Conservation (phyloP, 1,140 invertebrate genomes). For the Teleopsis dalmanni region DNA sequence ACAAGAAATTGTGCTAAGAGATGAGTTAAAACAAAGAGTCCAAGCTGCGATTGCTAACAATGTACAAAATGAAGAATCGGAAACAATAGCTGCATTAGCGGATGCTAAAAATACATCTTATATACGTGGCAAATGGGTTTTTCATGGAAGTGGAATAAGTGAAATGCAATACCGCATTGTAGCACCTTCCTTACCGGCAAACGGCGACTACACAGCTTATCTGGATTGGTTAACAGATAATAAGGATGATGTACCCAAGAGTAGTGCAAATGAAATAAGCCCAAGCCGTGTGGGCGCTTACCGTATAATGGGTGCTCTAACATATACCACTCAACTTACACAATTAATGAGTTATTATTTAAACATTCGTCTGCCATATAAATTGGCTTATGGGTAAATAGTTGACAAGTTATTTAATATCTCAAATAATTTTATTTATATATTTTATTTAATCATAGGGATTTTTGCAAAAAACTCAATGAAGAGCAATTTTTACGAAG, state of each 20-base stretch:
- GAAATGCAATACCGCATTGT: constrained; percentile 67
- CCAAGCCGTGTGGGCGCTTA: constrained; percentile 58
- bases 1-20: constrained; percentile 30
- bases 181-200: constrained; percentile 60
- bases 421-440: not conserved
- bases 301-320: constrained; percentile 68
- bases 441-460: constrained; percentile 49
- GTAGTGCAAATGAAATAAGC: constrained; percentile 38
- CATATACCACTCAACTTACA: constrained; percentile 72
- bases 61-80: constrained; percentile 46
- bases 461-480: constrained; percentile 66
- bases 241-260: constrained; percentile 55
- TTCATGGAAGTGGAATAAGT: constrained; percentile 55
- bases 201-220: constrained; percentile 70
- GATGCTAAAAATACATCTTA: constrained; percentile 70
- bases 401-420: not conserved
- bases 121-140: constrained; percentile 64
- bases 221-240: constrained; percentile 63
- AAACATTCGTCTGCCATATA: constrained; percentile 65
- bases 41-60: constrained; percentile 20
- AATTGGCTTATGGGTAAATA: constrained; percentile 61
- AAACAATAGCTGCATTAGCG: constrained; percentile 61
- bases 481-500: constrained; percentile 64
- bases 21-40: constrained; percentile 16
- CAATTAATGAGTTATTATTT: constrained; percentile 68